These are phyloP conservation scores for Lacanobia oleracea DNA, from an alignment of 2,888 invertebrate species.

Conservation along the genomic window DNA sequence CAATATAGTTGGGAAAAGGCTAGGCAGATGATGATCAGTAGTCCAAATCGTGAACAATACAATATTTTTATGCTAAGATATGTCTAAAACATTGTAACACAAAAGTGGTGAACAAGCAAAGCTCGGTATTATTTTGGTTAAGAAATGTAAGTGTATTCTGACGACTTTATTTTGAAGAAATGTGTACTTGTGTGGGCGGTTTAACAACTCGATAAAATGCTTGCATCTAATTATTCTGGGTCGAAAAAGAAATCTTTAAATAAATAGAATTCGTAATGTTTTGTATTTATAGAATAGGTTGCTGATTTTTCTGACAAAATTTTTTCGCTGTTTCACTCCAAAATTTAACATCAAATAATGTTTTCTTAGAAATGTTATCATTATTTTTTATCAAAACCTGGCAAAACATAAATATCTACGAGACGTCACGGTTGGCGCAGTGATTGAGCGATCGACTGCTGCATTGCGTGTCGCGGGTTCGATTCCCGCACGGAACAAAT, in stretches of 20 bases:
- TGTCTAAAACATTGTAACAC: not conserved
- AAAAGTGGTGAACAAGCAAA: not conserved
- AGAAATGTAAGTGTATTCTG: conserved; percentile 28
- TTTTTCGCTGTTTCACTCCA: not conserved
- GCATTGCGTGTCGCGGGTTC: too few species aligned
- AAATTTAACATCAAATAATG: not conserved
- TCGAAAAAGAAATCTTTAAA: conserved; percentile 8
- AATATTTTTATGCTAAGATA: not conserved
- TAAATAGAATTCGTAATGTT: not conserved
- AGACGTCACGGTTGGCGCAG: too few species aligned
- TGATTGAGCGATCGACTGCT: too few species aligned
- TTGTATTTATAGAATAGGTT: not conserved
- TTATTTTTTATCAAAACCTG: too few species aligned
- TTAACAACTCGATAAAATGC: not conserved
- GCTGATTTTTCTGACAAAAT: not conserved
- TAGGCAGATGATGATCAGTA: too few species aligned
- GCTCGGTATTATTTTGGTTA: conserved; percentile 13
- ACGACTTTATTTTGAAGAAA: conserved; percentile 12
- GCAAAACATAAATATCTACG: too few species aligned
- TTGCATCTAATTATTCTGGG: conserved; percentile 24
- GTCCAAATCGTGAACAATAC: too few species aligned
- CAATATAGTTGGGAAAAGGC: too few species aligned
- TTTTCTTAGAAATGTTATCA: not conserved
- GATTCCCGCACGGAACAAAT: too few species aligned
- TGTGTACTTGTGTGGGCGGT: not conserved